phyloP scores from a whole-genome alignment of 2,888 invertebrate genomes.

The Ormyrus thymus region DNA sequence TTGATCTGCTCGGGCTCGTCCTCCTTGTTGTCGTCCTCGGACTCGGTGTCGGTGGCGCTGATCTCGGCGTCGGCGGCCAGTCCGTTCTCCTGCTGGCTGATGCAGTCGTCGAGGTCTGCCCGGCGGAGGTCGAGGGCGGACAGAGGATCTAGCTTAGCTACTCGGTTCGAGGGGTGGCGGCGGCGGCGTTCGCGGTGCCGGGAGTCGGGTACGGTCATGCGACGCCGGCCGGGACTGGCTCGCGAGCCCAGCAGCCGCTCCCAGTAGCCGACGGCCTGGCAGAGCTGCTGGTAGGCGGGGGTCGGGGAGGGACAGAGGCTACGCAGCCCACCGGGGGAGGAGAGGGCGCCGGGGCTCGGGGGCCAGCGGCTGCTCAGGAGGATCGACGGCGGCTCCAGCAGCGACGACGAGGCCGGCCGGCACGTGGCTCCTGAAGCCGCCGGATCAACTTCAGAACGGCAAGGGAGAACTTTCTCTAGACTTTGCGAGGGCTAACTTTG shows the following conservation, averaged over 20 bases:
- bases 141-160: slow-evolving; percentile 74
- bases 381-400: slow-evolving; percentile 58
- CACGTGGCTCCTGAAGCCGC: no score
- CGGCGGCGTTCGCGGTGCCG: slow-evolving; percentile 31
- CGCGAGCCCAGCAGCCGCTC: slow-evolving; percentile 67
- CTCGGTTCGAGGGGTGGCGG: slow-evolving; percentile 63
- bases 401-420: slow-evolving; percentile 50
- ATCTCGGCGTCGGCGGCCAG: slow-evolving; percentile 76
- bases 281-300: slow-evolving; percentile 77
- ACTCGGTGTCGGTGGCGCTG: slow-evolving; percentile 79
- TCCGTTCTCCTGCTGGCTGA: slow-evolving; percentile 82
- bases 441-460: no score
- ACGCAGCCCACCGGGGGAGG: slow-evolving; percentile 69
- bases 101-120: slow-evolving; percentile 82
- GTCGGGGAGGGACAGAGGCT: slow-evolving; percentile 75
- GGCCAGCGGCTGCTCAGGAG: slow-evolving; percentile 63
- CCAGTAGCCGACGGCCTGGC: slow-evolving; percentile 72
- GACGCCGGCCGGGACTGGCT: slow-evolving; percentile 58
- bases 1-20: slow-evolving; percentile 77
- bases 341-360: slow-evolving; percentile 49
- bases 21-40: slow-evolving; percentile 77
- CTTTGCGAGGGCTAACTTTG: no score
- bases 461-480: no score
- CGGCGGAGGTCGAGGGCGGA: slow-evolving; percentile 55
- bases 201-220: slow-evolving; percentile 70